A percentile compares a stretch with the other conserved stretches of the same genome.
Evolutionary conservation across 2,797 vertebrate genomes (phyloP).

Genomic region (Tapirus indicus): DNA sequence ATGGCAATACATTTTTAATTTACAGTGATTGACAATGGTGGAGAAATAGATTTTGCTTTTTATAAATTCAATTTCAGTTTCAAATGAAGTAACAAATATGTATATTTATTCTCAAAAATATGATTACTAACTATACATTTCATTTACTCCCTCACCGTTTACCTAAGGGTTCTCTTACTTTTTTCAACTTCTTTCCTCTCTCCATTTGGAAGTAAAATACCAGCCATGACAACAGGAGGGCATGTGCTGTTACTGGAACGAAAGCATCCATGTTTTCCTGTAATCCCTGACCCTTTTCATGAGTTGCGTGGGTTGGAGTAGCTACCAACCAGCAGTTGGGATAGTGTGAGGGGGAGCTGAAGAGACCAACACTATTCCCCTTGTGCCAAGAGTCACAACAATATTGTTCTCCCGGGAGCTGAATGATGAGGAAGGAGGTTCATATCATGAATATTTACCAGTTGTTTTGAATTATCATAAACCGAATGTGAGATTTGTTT

Average conservation of each 20-base stretch:
- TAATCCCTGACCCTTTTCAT: neutral
- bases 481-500: neutral
- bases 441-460: neutral
- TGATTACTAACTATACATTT: neutral
- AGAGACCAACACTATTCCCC: neutral
- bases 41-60: neutral
- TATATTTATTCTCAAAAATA: neutral
- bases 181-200: neutral
- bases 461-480: slow-evolving; percentile 32
- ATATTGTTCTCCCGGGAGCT: neutral
- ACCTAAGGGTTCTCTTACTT: neutral
- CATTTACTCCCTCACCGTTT: neutral
- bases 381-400: neutral
- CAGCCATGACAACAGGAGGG: neutral
- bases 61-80: neutral
- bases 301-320: neutral
- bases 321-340: neutral
- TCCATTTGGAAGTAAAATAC: neutral
- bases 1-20: neutral
- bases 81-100: neutral
- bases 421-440: neutral
- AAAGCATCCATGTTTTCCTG: neutral
- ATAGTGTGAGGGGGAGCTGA: neutral
- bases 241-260: neutral
- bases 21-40: neutral